A percentile compares a stretch with the other conserved stretches of the same genome.
Evolutionary conservation across 2,888 invertebrate species (phyloP).

Genomic region (Saturnia pavonia): DNA sequence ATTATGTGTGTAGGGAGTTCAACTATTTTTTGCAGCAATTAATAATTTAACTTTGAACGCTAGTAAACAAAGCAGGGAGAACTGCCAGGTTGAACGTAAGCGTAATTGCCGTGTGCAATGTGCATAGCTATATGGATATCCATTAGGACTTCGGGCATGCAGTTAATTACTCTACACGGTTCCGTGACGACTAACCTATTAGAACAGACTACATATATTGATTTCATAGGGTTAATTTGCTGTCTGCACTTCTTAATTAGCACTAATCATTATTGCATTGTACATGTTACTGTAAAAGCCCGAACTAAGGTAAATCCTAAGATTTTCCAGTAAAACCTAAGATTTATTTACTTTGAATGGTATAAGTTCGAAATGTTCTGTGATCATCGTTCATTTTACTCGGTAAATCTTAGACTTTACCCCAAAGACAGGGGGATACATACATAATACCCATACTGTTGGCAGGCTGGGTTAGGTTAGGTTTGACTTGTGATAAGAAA

Average conservation of each 20-base stretch:
- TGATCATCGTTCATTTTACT: too few relatives aligned
- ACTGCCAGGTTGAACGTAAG: constrained; percentile 33
- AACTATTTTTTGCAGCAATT: constrained; percentile 1
- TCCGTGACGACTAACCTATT: background rate
- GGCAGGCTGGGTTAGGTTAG: too few relatives aligned
- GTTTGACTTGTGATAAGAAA: too few relatives aligned
- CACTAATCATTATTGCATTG: background rate
- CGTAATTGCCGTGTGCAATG: constrained; percentile 16
- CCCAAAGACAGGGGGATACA: too few relatives aligned
- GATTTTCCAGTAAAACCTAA: too few relatives aligned
- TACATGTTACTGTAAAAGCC: background rate
- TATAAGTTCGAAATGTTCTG: too few relatives aligned
- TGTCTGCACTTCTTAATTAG: background rate
- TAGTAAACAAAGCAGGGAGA: constrained; percentile 19
- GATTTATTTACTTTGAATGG: too few relatives aligned
- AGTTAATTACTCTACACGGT: constrained; percentile 5
- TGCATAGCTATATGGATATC: background rate
- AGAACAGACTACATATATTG: background rate
- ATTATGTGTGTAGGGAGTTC: background rate
- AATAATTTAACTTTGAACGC: constrained; percentile 8
- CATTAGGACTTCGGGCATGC: constrained; percentile 1
- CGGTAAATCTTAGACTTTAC: too few relatives aligned
- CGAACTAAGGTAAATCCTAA: background rate
- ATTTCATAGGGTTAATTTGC: constrained; percentile 3
- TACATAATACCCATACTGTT: too few relatives aligned